Evolutionary conservation across 2,797 vertebrate genomes (phyloP).

Genomic region (Argya squamiceps): DNA sequence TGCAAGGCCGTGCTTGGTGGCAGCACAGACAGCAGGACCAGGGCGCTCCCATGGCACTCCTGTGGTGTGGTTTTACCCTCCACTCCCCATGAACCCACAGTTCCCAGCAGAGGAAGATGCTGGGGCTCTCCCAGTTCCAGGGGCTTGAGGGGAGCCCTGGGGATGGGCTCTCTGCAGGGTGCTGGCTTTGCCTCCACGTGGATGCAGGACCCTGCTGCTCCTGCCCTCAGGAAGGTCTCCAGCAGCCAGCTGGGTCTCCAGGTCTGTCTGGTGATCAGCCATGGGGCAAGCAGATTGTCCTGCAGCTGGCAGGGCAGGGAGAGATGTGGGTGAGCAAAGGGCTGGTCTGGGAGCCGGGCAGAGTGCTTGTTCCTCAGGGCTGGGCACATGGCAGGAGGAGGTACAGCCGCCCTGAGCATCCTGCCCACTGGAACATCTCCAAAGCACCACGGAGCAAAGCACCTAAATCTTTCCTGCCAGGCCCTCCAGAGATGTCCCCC

Average conservation of each 20-base stretch:
- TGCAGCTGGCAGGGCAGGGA: not conserved
- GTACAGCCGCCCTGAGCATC: rapidly evolving
- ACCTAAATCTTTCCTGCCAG: constrained; percentile 40
- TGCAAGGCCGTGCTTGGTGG: not conserved
- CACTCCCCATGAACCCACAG: not conserved
- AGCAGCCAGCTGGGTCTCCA: rapidly evolving
- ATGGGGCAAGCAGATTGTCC: rapidly evolving
- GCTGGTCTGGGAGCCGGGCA: not conserved
- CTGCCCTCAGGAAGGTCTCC: not conserved
- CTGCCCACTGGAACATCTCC: not conserved
- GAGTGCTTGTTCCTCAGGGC: rapidly evolving
- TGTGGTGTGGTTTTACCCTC: not conserved
- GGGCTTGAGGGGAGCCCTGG: not conserved
- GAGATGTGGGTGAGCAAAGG: rapidly evolving
- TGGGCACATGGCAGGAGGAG: not conserved
- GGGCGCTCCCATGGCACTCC: rapidly evolving
- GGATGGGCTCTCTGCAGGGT: not conserved
- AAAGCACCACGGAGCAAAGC: not conserved
- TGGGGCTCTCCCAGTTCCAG: not conserved
- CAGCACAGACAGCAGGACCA: rapidly evolving
- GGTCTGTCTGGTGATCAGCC: not conserved
- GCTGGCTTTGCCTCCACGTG: not conserved
- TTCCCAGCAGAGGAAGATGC: not conserved
- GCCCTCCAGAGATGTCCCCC: constrained; percentile 50
- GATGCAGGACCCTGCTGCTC: not conserved